Evolutionary conservation across 2,888 invertebrate genomes (phyloP), one percentile per base, ranked within the genome.

Genomic region (Erebia ligea): DNA sequence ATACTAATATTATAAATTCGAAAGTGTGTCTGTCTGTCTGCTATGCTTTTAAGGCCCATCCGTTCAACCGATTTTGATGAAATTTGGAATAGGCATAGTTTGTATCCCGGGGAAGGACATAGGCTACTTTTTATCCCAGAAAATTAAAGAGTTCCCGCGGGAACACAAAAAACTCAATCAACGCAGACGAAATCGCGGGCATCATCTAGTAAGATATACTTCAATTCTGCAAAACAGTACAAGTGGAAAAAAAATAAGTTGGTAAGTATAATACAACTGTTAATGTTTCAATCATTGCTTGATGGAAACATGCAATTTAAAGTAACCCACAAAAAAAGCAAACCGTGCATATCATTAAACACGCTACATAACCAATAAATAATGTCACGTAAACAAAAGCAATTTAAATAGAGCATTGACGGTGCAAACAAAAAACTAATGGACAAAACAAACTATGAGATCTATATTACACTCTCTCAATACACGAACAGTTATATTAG

Each of bases 391-490:
- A 68, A 62, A 62, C 70, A 70, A 70, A 70, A 48, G 48, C 67
- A 67, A 67, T 67, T 59, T 59, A 67, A 59, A 67, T 50, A 67
- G 50, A 50, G 15, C 40, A 50, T 45, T 59, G 59, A 17, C 59
- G 48, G 50, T 15, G 34, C 59, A 67, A 65, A 68, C 65, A 65
- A 68, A 65, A 61, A 72, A 69, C 57, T 52, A 59, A 67, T 54
- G 48, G 57, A 61, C 57, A 59, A 56, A 65, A 52, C n/a, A 56
- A 45, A 71, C 54, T 42, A 61, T 59, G 71, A 71, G 58, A 63
- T 66, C 52, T 66, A 67, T 63, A 70, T 68, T 72, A 71, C 59
- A 75, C 71, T 72, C 73, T 72, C 70, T 72, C 69, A 67, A 72
- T 45, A 61, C 42, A 61, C 42, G 56, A 71, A 67, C 64, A 70